A percentile compares a stretch with the other conserved stretches of the same genome.
phyloP scores from a whole-genome alignment of 1,140 invertebrate species.

The Spodoptera litura region DNA sequence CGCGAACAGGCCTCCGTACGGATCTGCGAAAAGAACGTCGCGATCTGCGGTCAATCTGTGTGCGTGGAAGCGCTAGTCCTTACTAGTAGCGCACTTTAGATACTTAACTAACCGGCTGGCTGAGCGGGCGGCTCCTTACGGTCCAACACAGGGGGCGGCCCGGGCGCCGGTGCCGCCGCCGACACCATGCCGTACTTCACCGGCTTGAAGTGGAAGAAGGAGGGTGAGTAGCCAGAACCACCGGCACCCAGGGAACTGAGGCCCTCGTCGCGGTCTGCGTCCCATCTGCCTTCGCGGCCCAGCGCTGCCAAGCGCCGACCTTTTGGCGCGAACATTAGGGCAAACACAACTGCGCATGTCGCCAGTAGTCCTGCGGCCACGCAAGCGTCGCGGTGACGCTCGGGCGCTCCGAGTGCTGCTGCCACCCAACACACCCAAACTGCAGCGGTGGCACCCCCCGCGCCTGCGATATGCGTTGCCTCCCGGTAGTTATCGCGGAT shows the following conservation, averaged over 20 bases:
- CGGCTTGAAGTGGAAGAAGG: conserved; percentile 96
- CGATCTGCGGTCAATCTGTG: conserved; percentile 61
- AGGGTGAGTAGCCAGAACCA: conserved; percentile 94
- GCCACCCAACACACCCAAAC: conserved; percentile 95
- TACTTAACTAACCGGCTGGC: conserved; percentile 89
- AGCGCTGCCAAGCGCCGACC: conserved; percentile 95
- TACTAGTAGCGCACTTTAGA: conserved; percentile 80
- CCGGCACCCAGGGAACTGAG: conserved; percentile 92
- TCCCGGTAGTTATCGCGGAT: conserved; percentile 97
- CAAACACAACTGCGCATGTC: conserved; percentile 93
- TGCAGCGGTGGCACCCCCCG: conserved; percentile 93
- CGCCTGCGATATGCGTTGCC: conserved; percentile 94
- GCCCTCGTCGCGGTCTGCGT: conserved; percentile 92
- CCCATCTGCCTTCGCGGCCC: conserved; percentile 92
- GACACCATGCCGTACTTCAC: conserved; percentile 90
- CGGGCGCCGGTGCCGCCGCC: conserved; percentile 79
- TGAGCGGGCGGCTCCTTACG: conserved; percentile 86
- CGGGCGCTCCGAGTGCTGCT: conserved; percentile 91
- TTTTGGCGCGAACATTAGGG: conserved; percentile 97
- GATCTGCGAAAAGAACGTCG: conserved; percentile 83
- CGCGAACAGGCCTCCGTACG: conserved; percentile 80
- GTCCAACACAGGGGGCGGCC: conserved; percentile 69
- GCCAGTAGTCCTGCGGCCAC: conserved; percentile 94
- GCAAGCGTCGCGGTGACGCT: conserved; percentile 93
- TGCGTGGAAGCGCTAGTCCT: conserved; percentile 75